Evolutionary conservation across 2,888 invertebrate species (phyloP), one percentile per base, ranked within the genome.

Genomic region (Heliconius cydno): DNA sequence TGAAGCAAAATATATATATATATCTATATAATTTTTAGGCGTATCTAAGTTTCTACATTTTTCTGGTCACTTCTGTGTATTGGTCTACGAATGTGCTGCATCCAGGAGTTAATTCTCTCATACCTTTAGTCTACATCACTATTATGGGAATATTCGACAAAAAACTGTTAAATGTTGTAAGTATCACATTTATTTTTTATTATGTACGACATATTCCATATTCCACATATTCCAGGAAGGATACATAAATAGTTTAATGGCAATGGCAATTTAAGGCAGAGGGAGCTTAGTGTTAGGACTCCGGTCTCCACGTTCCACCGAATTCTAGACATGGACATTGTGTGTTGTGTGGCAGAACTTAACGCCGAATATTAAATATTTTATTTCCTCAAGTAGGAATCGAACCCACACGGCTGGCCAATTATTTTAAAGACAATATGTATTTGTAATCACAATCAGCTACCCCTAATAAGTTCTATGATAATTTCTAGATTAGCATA

Each of bases 41-140:
- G 1, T 88, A 87, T 79, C 76, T 83, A 38, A 83, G 89, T 83
- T 91, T 92, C 73, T 93, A 90, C 81, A 85, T 90, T 9, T 92
- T 92, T 80, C 82, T 92, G 4, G 82, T 92, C 25, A 87, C 89
- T 34, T 75, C 83, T 22, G 85, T 88, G 0, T 93, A 88, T 80
- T 92, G 90, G 89, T 74, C 86, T 34, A 84, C 88, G 2, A 90
- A 92, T 82, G 88, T 89, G 4, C 77, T 90, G 28, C 92, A 92
- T 81, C 92, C 92, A 1, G 85, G 87, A 28, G 82, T 90, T 2
- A 84, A 86, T 4, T 88, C 91, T 0, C 63, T 93, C 38, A 75
- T 92, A 19, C 89, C 92, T 0, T 83, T 92, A 1, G 88, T 88
- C 2, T 75, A 89, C 1, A 87, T 88, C 9, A 88, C 90, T 22